phyloP scores from a whole-genome alignment of 92 coral and sea anemone genomes.

The Zoanthus solanderi region DNA sequence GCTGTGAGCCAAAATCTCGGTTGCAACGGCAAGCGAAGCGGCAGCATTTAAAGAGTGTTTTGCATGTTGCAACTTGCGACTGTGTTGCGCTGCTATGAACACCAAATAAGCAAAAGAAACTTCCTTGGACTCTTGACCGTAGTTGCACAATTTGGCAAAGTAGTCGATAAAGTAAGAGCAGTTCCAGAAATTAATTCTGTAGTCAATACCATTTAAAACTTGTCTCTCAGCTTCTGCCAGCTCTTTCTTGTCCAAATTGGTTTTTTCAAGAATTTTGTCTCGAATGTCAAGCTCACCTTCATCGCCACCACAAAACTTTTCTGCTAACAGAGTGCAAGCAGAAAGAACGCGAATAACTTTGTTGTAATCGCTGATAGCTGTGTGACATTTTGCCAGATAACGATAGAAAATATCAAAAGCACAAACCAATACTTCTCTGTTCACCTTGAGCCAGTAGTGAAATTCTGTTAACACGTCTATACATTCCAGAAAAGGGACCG shows the following conservation, averaged over 20 bases:
- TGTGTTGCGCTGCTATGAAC: conserved; percentile 4
- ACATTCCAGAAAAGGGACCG: neutral
- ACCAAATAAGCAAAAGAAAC: conserved; percentile 5
- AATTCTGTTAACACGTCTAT: neutral
- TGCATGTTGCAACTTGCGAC: conserved; percentile 1
- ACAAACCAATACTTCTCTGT: conserved; percentile 10
- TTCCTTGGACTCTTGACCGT: conserved; percentile 27
- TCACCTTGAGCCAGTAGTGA: neutral
- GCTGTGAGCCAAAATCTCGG: neutral
- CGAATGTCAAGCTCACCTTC: neutral
- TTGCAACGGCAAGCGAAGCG: conserved; percentile 11
- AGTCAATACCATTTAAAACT: neutral
- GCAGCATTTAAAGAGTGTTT: conserved; percentile 22
- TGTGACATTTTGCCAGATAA: conserved; percentile 28
- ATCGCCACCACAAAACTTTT: conserved; percentile 21
- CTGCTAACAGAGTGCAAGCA: conserved; percentile 12
- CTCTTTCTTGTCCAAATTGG: neutral
- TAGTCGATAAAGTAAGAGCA: conserved; percentile 4
- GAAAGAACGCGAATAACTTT: neutral
- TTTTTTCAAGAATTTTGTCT: neutral
- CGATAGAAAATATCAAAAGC: conserved; percentile 16
- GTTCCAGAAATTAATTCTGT: conserved; percentile 29
- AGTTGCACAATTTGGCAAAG: conserved; percentile 4
- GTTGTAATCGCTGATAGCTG: conserved; percentile 1
- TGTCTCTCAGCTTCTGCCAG: conserved; percentile 24